phyloP scores from a whole-genome alignment of 2,888 invertebrate genomes.

The Cryptophagus acutangulus region DNA sequence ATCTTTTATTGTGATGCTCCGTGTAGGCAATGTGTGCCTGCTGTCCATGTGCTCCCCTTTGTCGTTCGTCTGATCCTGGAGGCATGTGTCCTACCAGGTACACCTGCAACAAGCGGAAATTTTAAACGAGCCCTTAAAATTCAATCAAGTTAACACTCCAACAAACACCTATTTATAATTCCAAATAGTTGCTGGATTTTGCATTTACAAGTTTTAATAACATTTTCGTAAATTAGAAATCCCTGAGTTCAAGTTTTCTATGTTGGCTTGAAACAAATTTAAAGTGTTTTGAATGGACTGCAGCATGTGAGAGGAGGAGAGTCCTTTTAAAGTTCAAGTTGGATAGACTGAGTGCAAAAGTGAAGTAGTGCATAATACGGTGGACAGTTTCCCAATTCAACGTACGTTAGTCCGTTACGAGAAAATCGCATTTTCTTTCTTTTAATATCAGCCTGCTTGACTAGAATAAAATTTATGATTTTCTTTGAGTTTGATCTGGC shows the following conservation, averaged over 20 bases:
- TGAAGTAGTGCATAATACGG: no score
- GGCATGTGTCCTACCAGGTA: conserved; percentile 88
- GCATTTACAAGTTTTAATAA: no score
- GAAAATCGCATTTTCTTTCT: conserved; percentile 24
- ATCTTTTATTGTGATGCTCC: conserved; percentile 70
- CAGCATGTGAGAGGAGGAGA: no score
- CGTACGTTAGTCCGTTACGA: conserved; percentile 18
- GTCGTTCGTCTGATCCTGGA: conserved; percentile 80
- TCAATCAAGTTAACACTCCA: conserved; percentile 1
- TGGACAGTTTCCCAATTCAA: conserved; percentile 15
- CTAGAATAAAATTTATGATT: conserved; percentile 27
- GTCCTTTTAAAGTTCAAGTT: no score
- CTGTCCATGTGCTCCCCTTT: conserved; percentile 60
- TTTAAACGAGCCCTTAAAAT: conserved; percentile 5
- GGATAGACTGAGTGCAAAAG: no score
- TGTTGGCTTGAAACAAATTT: no score
- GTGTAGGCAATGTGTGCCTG: conserved; percentile 56
- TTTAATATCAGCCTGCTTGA: conserved; percentile 20
- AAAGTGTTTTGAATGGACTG: no score
- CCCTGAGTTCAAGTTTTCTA: no score
- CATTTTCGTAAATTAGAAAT: no score
- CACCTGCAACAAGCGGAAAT: conserved; percentile 60
- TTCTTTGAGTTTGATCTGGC: conserved; percentile 13
- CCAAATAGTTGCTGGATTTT: no score
- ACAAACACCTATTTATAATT: no score